These are phyloP conservation scores for Karalla daura DNA, from an alignment of 2,797 vertebrate genomes.

Conservation along the genomic window DNA sequence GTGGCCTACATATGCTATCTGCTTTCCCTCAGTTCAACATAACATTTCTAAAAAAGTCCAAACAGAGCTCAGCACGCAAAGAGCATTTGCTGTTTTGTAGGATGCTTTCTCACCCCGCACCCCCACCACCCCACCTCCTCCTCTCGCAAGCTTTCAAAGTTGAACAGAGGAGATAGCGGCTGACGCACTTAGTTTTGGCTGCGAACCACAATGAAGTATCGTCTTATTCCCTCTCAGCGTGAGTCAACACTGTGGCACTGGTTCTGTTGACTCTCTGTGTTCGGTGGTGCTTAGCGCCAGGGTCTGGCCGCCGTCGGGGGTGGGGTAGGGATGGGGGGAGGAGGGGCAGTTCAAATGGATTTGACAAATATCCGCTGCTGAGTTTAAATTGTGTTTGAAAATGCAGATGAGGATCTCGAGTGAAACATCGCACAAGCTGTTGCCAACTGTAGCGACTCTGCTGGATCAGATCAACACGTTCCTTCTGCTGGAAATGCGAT, in stretches of 20 bases:
- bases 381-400: conserved; percentile 55
- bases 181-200: conserved; percentile 16
- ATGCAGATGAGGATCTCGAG: conserved; percentile 45
- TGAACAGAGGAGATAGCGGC: conserved; percentile 38
- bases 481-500: conserved; percentile 32
- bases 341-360: conserved; percentile 60
- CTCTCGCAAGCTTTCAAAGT: conserved; percentile 27
- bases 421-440: conserved; percentile 25
- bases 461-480: conserved; percentile 45
- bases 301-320: conserved; percentile 44
- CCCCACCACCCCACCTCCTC: too few species aligned
- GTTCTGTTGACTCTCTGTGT: conserved; percentile 20
- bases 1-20: conserved; percentile 60
- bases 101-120: too few species aligned
- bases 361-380: conserved; percentile 51
- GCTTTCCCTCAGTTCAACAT: conserved; percentile 27
- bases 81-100: conserved; percentile 35
- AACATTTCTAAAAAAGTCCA: conserved; percentile 52
- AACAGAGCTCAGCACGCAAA: conserved; percentile 32
- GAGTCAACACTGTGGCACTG: conserved; percentile 37
- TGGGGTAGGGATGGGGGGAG: too few species aligned
- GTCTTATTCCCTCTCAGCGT: conserved; percentile 46
- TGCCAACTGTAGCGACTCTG: conserved; percentile 30
- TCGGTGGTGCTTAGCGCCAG: conserved; percentile 15
- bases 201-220: conserved; percentile 41